phyloP scores from a whole-genome alignment of 2,888 invertebrate genomes.

The Archaeoteleia sp. region DNA sequence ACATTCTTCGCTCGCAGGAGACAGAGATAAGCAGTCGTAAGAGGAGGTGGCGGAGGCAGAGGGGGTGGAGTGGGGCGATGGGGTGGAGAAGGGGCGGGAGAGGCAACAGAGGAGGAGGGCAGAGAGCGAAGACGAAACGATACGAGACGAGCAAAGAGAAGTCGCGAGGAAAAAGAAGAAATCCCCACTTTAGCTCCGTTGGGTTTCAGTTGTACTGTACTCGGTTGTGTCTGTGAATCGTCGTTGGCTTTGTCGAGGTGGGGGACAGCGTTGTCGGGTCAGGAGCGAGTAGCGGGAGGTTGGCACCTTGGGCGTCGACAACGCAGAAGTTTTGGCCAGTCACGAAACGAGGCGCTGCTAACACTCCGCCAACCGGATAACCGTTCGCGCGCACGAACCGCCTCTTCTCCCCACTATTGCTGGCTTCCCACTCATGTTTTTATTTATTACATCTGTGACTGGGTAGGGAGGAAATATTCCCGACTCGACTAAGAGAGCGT shows the following conservation, averaged over 20 bases:
- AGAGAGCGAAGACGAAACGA: conserved; percentile 58
- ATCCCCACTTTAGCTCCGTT: conserved; percentile 64
- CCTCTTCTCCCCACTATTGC: conserved; percentile 67
- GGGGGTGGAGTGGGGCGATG: conserved; percentile 21
- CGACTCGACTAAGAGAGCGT: conserved; percentile 73
- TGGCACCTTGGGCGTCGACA: conserved; percentile 63
- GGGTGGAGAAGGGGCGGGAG: conserved; percentile 41
- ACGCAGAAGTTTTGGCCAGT: conserved; percentile 59
- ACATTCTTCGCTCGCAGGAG: conserved; percentile 57
- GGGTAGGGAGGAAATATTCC: conserved; percentile 74
- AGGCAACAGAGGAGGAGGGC: conserved; percentile 48
- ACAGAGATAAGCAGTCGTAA: conserved; percentile 55
- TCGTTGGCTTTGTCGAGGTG: conserved; percentile 55
- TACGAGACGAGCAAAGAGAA: conserved; percentile 61
- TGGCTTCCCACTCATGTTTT: conserved; percentile 74
- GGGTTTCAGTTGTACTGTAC: conserved; percentile 65
- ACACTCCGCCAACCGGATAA: conserved; percentile 64
- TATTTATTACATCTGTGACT: conserved; percentile 76
- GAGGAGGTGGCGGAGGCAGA: conserved; percentile 29
- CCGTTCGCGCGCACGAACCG: conserved; percentile 65
- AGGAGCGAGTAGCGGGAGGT: conserved; percentile 48
- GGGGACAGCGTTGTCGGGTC: conserved; percentile 28
- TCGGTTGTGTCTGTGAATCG: conserved; percentile 54
- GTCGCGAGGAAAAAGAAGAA: conserved; percentile 68
- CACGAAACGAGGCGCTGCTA: conserved; percentile 58